Base-by-base conservation (phyloP, 2,797 vertebrate species). In the Chaunax sp. region DNA sequence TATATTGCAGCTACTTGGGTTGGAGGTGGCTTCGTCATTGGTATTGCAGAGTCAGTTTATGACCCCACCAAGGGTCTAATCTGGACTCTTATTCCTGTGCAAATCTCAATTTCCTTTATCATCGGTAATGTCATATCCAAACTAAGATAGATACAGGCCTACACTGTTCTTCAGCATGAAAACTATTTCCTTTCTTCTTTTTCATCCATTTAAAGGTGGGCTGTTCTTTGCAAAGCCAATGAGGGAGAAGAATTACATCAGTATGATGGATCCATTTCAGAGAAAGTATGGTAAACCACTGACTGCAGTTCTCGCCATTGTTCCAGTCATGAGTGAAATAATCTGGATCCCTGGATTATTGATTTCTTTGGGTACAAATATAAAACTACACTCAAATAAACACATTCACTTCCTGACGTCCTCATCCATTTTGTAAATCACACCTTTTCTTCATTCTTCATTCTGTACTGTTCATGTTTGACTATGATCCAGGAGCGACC, bases 11-110 rank as follows among this genome's bases (percentile, higher is more conserved):
- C 93, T 18, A 91, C 86, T 0, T 92, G 88, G 84, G 89, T 91
- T 40, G 90, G 90, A 80, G 92, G 90, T 71, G 88, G 78, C 1
- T 92, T 91, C n/a, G 87, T 93, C 41, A 81, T 85, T 1, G 87
- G 88, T 22, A 82, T 81, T 7, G 89, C 90, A 70, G 92, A 93
- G 77, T 74, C 84, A 0, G 64, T 90, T 64, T 92, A 92, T 33
- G 54, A 85, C 55, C 92, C 91, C 50, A 87, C 83, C 5, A 83
- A 80, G 69, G 91, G 91, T 38, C 50, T 92, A 0, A 0, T 86
- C 57, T 93, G 89, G 92, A 75, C 89, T 49, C 53, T 69, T 12
- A 6, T 59, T 47, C 65, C 60, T 19, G 33, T 69, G 22, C 60
- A 69, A 5, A 6, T 45, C 14, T 67, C 71, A 0, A 0, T 57